A percentile compares a stretch with the other conserved stretches of the same genome.
Conservation (phyloP, 2,113 vertebrate species). For the Cyprinodon tularosa region DNA sequence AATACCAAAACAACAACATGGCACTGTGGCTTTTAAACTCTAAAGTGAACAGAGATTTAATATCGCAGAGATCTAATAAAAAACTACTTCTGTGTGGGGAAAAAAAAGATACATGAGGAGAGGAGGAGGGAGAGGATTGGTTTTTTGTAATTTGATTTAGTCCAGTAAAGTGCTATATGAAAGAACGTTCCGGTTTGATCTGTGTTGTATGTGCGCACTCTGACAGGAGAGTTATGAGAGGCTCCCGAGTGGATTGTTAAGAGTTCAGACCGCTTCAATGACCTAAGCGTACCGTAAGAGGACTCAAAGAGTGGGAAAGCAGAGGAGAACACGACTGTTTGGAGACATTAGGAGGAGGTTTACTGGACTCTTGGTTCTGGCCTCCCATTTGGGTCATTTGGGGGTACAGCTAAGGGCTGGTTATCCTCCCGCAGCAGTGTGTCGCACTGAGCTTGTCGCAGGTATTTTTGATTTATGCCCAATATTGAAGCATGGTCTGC, state of each 20-base stretch:
- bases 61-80: constrained; percentile 35
- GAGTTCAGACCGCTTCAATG: constrained; percentile 8
- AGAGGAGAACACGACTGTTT: not conserved
- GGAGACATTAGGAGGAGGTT: not conserved
- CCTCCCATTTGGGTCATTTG: too few relatives aligned
- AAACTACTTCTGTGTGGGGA: constrained; percentile 20
- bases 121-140: not conserved
- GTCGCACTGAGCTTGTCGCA: too few relatives aligned
- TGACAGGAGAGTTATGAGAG: constrained; percentile 8
- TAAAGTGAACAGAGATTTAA: constrained; percentile 28
- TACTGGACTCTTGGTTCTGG: not conserved
- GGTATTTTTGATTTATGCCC: too few relatives aligned
- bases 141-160: constrained; percentile 24
- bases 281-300: not conserved
- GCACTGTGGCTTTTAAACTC: constrained; percentile 18
- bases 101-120: constrained; percentile 7
- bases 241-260: constrained; percentile 11
- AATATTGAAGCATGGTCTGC: too few relatives aligned
- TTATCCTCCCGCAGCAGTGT: too few relatives aligned
- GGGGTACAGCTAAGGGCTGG: too few relatives aligned
- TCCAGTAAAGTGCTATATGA: constrained; percentile 11
- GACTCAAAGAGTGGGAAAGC: not conserved
- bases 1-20: not conserved
- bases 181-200: constrained; percentile 8
- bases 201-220: not conserved